Base-by-base conservation (phyloP, 2,888 invertebrate species). In the Hydraecia micacea region DNA sequence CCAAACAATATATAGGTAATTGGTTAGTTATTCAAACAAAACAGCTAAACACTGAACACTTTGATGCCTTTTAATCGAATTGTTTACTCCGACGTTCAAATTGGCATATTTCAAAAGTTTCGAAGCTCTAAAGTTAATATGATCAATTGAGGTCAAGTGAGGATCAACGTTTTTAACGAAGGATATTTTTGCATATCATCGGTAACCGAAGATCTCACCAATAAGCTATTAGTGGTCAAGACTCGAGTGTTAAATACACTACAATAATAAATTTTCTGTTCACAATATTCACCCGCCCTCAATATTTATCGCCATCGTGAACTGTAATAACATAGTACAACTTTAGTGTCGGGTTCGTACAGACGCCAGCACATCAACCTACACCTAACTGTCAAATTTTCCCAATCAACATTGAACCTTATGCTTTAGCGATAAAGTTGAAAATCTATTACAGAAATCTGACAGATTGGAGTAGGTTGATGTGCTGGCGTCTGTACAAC, bases 61-160 rank as follows among this genome's bases (percentile, higher is more conserved):
- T 42, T 28, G 11, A 78, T 36, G n/a, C 11, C 9, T 72, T 62
- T 80, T 80, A 55, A 80, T 78, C 32, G 36, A 36, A 55, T 73
- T 46, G 72, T 63, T 72, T 36, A 63, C 36, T 62, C 32, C 39
- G 32, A 70, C 8, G 63, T 78, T 78, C 80, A 62, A 63, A 63
- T 70, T 70, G 42, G 42, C 32, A 80, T 42, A 55, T 25, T 52
- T 28, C n/a, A n/a, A 58, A 42, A 70, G 21, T n/a, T 60, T 36
- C 21, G 28, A 15, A 70, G 49, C 32, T 42, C 36, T 60, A 18
- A 62, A 52, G 32, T 52, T 15, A 39, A 58, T 60, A 28, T 36
- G 11, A 39, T 25, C 36, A 13, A 42, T 60, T 25, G 25, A 77
- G 79, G 69, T 60, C 68, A 67, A 77, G 28, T 68, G 36, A 36